Base-by-base conservation (phyloP, 1,140 invertebrate species). In the Linepithema humile region DNA sequence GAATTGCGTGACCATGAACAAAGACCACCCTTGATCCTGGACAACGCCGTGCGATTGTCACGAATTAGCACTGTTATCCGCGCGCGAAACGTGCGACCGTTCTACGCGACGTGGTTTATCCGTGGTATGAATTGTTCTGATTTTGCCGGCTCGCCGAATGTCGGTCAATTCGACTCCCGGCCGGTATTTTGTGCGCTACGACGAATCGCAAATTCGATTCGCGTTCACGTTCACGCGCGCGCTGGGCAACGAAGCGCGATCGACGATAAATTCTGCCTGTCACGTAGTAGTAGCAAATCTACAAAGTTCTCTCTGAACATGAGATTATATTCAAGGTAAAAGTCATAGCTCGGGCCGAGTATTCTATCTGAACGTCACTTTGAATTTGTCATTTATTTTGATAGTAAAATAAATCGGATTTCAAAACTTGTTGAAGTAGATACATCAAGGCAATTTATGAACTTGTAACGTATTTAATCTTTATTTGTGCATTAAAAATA, bases 11-110 rank as follows among this genome's bases (percentile, higher is more conserved):
- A 55, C n/a, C 50, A n/a, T 12, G 50, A 48, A 88, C 82, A 80
- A 87, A 80, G 57, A 55, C 29, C n/a, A 29, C 12, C 20, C 82
- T 78, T 73, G 82, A 88, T 84, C 73, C 45, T 55, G 40, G 35
- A 12, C 53, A 69, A 29, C 23, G 20, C 53, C 53, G 17, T 45
- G 32, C 20, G 82, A 84, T 87, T 73, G 85, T 88, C 73, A 77
- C 73, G 59, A 80, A 78, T 73, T 73, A 53, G 20, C 32, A 57
- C 26, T 65, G 50, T 87, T 87, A 73, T 80, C 53, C 67, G 26
- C 12, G 48, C 67, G 72, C 40, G 29, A 32, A 72, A 83, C 38
- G 55, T 70, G 48, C 77, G 23, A 78, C 23, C 72, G 50, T n/a
- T 55, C 43, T 62, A 59, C 65, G 60, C 72, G 32, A 55, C 48